Evolutionary conservation across 2,888 invertebrate genomes (phyloP).

Genomic region (Ernsta delagoae): DNA sequence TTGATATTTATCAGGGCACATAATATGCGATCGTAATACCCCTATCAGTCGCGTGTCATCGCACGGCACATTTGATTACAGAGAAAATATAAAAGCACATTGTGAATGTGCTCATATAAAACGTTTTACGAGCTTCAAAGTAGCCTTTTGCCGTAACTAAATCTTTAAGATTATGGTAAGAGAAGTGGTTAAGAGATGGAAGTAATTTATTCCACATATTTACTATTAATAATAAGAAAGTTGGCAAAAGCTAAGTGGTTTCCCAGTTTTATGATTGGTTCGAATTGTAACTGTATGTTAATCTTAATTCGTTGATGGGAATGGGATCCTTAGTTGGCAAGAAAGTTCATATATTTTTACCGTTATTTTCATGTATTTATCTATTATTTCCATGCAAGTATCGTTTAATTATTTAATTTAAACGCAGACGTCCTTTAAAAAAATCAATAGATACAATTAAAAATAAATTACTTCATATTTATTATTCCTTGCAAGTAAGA

Average conservation of each 20-base stretch:
- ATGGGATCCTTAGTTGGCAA: too few relatives aligned
- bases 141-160: not conserved
- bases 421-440: too few relatives aligned
- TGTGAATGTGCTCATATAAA: not conserved
- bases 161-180: not conserved
- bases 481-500: too few relatives aligned
- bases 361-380: too few relatives aligned
- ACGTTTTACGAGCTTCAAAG: not conserved
- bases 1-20: not conserved
- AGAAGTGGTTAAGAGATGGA: not conserved
- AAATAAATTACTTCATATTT: too few relatives aligned
- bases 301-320: not conserved
- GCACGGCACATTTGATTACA: not conserved
- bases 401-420: too few relatives aligned
- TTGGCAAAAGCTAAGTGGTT: not conserved
- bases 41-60: too few relatives aligned
- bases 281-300: not conserved
- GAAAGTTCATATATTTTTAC: too few relatives aligned
- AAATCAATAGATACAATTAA: too few relatives aligned
- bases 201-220: not conserved
- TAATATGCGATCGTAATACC: not conserved
- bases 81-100: not conserved
- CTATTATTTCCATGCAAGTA: too few relatives aligned
- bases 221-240: not conserved
- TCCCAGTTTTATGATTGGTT: not conserved